Evolutionary conservation across 2,888 invertebrate genomes (phyloP).

Genomic region (Temnothorax unifasciatus): DNA sequence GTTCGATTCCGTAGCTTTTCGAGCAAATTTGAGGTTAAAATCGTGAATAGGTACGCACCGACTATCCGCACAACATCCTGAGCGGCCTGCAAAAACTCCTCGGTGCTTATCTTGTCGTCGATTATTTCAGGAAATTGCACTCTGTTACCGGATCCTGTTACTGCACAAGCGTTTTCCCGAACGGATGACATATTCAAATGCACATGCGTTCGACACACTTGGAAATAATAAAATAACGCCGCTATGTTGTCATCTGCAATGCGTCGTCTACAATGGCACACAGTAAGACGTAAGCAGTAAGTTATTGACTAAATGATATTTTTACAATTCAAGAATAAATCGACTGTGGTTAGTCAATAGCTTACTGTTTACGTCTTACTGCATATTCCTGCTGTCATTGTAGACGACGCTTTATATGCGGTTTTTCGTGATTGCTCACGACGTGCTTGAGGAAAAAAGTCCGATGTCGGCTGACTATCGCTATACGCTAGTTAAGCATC

Average conservation of each 20-base stretch:
- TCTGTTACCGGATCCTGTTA: constrained; percentile 39
- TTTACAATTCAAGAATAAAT: no score
- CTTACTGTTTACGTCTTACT: no score
- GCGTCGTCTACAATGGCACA: no score
- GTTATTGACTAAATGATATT: no score
- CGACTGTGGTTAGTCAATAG: no score
- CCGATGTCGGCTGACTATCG: not conserved
- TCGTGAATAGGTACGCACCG: constrained; percentile 87
- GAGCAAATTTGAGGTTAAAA: constrained; percentile 11
- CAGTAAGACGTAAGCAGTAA: no score
- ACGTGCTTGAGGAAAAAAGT: not conserved
- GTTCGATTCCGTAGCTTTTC: not conserved
- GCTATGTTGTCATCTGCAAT: not conserved
- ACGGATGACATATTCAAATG: constrained; percentile 14
- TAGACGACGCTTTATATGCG: not conserved
- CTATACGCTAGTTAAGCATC: no score
- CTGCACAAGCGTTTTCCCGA: not conserved
- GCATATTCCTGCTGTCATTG: no score
- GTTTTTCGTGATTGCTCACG: not conserved
- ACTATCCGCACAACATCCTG: constrained; percentile 89
- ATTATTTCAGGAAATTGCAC: constrained; percentile 87
- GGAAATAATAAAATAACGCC: not conserved
- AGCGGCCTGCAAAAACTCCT: constrained; percentile 89
- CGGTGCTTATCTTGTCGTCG: constrained; percentile 88
- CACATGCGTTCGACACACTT: not conserved